Conservation (phyloP, 2,888 invertebrate species). For the Caenorhabditis uteleia region DNA sequence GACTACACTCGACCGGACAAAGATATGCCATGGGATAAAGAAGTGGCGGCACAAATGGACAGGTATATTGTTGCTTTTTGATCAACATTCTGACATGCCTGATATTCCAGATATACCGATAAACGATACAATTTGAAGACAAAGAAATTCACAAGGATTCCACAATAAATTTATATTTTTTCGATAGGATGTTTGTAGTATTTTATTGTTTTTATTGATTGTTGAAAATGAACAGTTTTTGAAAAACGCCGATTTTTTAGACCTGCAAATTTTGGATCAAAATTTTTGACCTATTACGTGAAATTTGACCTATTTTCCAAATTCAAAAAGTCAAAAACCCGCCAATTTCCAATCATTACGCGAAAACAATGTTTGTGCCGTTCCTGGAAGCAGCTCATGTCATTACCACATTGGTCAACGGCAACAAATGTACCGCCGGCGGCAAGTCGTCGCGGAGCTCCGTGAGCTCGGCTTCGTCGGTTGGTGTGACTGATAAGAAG, state of each 20-base stretch:
- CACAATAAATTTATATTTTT: conserved; percentile 18
- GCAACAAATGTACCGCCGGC: background rate
- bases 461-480: background rate
- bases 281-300: background rate
- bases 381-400: conserved; percentile 23
- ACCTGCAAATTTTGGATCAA: background rate
- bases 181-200: background rate
- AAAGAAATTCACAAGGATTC: conserved; percentile 46
- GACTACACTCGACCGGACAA: conserved; percentile 53
- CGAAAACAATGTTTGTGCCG: conserved; percentile 31
- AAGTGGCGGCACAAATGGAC: conserved; percentile 66
- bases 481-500: background rate
- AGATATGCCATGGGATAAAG: conserved; percentile 67
- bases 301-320: background rate
- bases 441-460: background rate
- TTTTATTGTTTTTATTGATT: background rate
- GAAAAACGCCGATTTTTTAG: too few species aligned
- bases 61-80: conserved; percentile 25
- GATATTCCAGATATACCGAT: conserved; percentile 49
- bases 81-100: background rate
- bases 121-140: conserved; percentile 58
- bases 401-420: conserved; percentile 15
- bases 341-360: too few species aligned
- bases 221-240: background rate
- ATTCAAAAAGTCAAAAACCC: too few species aligned